Percentiles rank a stretch among this genome's conserved stretches.
Conservation (phyloP, 2,797 vertebrate genomes). For the Psittacula derbiana region DNA sequence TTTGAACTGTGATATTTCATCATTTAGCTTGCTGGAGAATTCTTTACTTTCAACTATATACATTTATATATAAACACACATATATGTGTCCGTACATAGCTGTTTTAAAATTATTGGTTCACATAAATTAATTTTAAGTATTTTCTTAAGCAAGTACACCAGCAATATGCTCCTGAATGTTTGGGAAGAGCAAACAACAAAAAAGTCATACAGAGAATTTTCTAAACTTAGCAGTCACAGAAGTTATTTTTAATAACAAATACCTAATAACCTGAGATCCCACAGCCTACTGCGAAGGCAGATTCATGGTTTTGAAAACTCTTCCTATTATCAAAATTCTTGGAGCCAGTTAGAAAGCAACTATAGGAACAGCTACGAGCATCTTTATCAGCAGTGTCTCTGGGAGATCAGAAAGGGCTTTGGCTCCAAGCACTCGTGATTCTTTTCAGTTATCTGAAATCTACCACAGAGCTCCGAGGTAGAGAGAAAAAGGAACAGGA, state of each 20-base stretch:
- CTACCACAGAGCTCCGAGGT: neutral
- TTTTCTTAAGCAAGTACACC: neutral
- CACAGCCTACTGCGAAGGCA: neutral
- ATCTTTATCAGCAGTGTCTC: neutral
- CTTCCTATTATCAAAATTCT: neutral
- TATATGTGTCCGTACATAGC: too few species aligned
- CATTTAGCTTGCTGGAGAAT: neutral
- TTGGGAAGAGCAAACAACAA: neutral
- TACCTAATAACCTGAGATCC: neutral
- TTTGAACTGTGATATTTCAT: neutral
- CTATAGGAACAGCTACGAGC: neutral
- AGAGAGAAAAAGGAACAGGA: neutral
- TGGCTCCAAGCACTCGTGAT: neutral
- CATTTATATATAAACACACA: neutral
- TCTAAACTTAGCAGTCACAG: neutral
- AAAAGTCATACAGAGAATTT: neutral
- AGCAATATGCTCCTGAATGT: neutral
- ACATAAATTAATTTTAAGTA: neutral
- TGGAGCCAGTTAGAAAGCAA: neutral
- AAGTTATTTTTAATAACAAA: neutral
- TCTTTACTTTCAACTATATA: neutral
- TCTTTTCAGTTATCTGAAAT: neutral
- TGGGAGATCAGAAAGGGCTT: neutral
- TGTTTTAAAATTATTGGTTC: neutral
- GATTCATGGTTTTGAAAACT: neutral